Evolutionary conservation across 2,888 invertebrate species (phyloP), one percentile per base, ranked within the genome.

Genomic region (Drosophila mulleri): DNA sequence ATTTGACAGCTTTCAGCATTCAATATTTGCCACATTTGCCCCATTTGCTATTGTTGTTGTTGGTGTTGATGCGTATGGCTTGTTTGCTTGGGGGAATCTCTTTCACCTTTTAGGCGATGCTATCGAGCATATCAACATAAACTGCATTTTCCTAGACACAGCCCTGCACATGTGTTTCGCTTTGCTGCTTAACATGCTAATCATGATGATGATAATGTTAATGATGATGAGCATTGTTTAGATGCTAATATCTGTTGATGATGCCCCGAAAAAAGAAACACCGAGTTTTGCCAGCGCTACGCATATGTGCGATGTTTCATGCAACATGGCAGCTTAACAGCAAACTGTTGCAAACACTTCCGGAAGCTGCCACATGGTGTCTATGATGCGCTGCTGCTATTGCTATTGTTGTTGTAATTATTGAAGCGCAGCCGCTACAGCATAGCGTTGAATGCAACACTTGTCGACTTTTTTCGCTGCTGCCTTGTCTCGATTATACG

Each of bases 301-400:
- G 80, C 78, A 82, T 67, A 70, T 80, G 63, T 72, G 75, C 67
- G 62, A 73, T 71, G 64, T 58, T 77, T 72, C 77, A 80, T 80
- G 81, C 82, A 67, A 81, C 81, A 70, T 59, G 78, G 54, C 59
- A 66, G 62, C 48, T 57, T 48, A 80, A 72, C 65, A 61, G 48
- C 61, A 70, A 79, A 69, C 67, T 79, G 72, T 82, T 67, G 69
- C 78, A 71, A 63, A 63, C 72, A 67, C 69, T 83, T 78, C 83
- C 89, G 84, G 84, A 85, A 83, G 89, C 84, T 84, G 83, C 79
- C 78, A 72, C 67, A 78, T 47, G 73, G 70, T 75, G 63, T 54
- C 64, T 37, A 78, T 65, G 72, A 71, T 71, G 75, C 47, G 62
- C 64, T 52, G 56, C 37, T 63, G 69, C 42, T 8, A 18, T 35